A percentile compares a stretch with the other conserved stretches of the same genome.
These are phyloP conservation scores for Drosophila erecta DNA, from an alignment of 1,140 invertebrate genomes.

Conservation along the genomic window DNA sequence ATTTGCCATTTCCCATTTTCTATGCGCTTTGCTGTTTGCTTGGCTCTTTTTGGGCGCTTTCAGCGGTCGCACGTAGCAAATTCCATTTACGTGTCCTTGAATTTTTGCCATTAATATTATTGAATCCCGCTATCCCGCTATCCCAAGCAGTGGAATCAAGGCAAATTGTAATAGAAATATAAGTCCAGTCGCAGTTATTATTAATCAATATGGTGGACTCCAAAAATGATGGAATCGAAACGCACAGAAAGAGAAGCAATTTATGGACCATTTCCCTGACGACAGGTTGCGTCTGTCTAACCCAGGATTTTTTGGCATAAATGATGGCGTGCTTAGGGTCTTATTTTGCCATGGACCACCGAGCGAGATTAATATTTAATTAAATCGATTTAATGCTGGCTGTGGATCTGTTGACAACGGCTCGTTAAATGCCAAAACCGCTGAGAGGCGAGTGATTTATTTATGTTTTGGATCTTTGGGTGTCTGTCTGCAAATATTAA, in stretches of 20 bases:
- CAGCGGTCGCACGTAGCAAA: slow-evolving; percentile 38
- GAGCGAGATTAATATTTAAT: slow-evolving; percentile 65
- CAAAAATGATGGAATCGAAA: slow-evolving; percentile 12
- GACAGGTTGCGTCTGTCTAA: slow-evolving; percentile 18
- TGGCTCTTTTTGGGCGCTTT: slow-evolving; percentile 22
- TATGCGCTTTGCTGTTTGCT: slow-evolving; percentile 23
- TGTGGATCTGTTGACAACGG: slow-evolving; percentile 49
- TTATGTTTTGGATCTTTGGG: slow-evolving; percentile 40
- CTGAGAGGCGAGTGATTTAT: slow-evolving; percentile 66
- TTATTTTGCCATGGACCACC: slow-evolving; percentile 41
- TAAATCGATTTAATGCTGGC: slow-evolving; percentile 56
- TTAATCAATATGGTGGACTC: slow-evolving; percentile 56
- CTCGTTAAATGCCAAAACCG: slow-evolving; percentile 53
- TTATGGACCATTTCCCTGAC: slow-evolving; percentile 44
- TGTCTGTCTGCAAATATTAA: slow-evolving; percentile 53
- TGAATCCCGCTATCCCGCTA: slow-evolving; percentile 16
- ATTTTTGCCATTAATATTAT: slow-evolving; percentile 32
- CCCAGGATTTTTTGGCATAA: neutral
- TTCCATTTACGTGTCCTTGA: slow-evolving; percentile 64
- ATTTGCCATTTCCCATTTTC: slow-evolving; percentile 27
- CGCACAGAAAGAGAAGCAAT: slow-evolving; percentile 28
- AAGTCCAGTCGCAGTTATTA: slow-evolving; percentile 36
- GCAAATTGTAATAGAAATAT: slow-evolving; percentile 23
- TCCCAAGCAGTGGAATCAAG: neutral
- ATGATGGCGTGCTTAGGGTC: slow-evolving; percentile 1